These are phyloP conservation scores for Allobates femoralis DNA, from an alignment of 2,797 vertebrate genomes.

Conservation along the genomic window DNA sequence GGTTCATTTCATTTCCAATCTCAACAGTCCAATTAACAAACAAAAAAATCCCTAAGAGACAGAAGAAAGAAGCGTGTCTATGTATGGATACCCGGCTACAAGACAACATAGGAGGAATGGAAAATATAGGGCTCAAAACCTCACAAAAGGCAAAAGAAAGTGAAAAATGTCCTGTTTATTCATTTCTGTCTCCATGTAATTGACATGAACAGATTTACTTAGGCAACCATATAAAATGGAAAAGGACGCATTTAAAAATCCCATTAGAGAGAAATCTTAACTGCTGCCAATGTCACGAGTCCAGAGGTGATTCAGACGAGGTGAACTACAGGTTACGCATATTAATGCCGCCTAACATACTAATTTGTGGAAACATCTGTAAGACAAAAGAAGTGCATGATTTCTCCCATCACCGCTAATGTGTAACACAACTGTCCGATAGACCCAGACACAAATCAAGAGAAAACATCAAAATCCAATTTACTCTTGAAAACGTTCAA, in stretches of 20 bases:
- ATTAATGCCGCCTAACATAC: conserved; percentile 44
- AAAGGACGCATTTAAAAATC: conserved; percentile 42
- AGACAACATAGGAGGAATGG: neutral
- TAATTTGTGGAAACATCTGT: conserved; percentile 52
- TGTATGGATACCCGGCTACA: neutral
- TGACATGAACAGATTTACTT: conserved; percentile 26
- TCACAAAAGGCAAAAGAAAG: conserved; percentile 7
- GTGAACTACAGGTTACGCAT: conserved; percentile 57
- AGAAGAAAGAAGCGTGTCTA: neutral
- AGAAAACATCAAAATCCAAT: conserved; percentile 44
- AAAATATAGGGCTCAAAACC: neutral
- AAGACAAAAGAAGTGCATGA: conserved; percentile 50
- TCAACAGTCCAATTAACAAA: conserved; percentile 42
- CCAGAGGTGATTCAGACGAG: conserved; percentile 46
- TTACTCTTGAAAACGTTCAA: conserved; percentile 35
- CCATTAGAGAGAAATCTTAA: conserved; percentile 47
- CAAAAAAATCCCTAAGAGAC: conserved; percentile 4
- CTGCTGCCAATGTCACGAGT: conserved; percentile 41
- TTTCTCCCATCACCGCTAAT: conserved; percentile 43
- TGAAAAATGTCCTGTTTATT: conserved; percentile 22
- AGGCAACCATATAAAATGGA: conserved; percentile 13
- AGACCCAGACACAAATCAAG: conserved; percentile 30
- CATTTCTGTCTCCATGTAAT: neutral
- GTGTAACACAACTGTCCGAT: conserved; percentile 31
- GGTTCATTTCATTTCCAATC: conserved; percentile 35